A percentile compares a stretch with the other conserved stretches of the same genome.
Evolutionary conservation across 2,888 invertebrate genomes (phyloP).

Genomic region (Megaustenia siamemsis): DNA sequence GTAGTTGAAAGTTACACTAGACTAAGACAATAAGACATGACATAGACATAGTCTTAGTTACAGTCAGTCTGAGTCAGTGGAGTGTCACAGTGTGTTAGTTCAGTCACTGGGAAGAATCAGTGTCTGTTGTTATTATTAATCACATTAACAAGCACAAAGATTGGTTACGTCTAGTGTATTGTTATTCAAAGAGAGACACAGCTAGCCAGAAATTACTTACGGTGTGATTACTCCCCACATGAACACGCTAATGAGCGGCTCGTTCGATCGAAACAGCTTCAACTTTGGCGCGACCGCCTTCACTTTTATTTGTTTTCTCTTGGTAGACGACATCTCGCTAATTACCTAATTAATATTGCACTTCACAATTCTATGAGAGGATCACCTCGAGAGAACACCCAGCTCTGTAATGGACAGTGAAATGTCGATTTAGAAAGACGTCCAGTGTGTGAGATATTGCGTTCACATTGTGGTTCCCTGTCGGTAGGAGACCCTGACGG

Average conservation of each 20-base stretch:
- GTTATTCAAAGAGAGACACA: too few relatives aligned
- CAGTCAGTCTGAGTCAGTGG: too few relatives aligned
- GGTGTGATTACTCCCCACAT: conserved; percentile 99
- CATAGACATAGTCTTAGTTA: too few relatives aligned
- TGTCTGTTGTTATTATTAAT: too few relatives aligned
- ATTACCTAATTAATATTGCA: conserved; percentile 58
- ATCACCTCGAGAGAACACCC: conserved; percentile 3
- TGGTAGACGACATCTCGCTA: conserved; percentile 58
- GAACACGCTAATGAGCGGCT: conserved; percentile 98
- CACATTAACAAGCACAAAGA: too few relatives aligned
- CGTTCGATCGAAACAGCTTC: conserved; percentile 98
- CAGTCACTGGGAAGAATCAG: too few relatives aligned
- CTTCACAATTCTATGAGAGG: conserved; percentile 51
- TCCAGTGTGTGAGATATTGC: too few relatives aligned
- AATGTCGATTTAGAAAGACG: neutral
- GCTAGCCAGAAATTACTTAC: too few relatives aligned
- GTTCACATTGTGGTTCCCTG: conserved; percentile 38
- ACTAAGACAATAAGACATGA: too few relatives aligned
- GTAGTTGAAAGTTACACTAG: too few relatives aligned
- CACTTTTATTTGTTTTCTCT: conserved; percentile 92
- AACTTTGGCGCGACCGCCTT: conserved; percentile 99
- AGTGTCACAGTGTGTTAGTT: too few relatives aligned
- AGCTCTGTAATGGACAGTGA: conserved; percentile 1
- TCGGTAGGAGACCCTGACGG: conserved; percentile 46
- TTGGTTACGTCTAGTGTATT: too few relatives aligned